Evolutionary conservation across 2,888 invertebrate species (phyloP), one percentile per base, ranked within the genome.

Genomic region (Seira sanloemensis): DNA sequence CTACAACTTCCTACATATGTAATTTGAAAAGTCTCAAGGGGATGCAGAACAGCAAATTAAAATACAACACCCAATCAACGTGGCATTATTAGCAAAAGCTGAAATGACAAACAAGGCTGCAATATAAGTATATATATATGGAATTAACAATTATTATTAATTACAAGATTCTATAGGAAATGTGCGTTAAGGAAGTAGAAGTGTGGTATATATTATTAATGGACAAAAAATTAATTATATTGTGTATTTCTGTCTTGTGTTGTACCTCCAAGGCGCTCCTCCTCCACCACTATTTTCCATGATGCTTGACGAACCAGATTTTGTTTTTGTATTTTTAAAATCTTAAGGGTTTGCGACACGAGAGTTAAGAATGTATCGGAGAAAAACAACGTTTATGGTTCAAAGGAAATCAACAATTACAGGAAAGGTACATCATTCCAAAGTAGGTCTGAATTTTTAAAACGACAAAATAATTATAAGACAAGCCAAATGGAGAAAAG

Each of bases 181-280:
- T 50, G 16, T 2, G 16, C n/a, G 50, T 50, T 50, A 50, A 50
- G 12, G 50, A 50, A 50, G n/a, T 37, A 50, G n/a, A 50, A 50
- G 16, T 50, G 37, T 37, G 4, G 37, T n/a, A n/a, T n/a, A 37
- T 12, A 37, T 7, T 37, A 37, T 37, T 7, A 37, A 50, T 2
- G 50, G 50, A 18, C n/a, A n/a, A n/a, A 37, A 37, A 37, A 37
- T 12, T 50, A 18, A n/a, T n/a, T n/a, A n/a, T n/a, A 50, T 50
- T 50, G 50, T n/a, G n/a, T n/a, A 50, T 50, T 50, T 50, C 16
- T 37, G 37, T 37, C 12, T 37, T 37, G 12, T 5, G 72, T 37
- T 77, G 19, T 82, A 82, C 82, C 82, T 82, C 82, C 82, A 82
- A 67, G 82, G 82, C 12, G 82, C 82, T 73, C 77, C 82, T 82